phyloP scores from a whole-genome alignment of 2,113 vertebrate genomes.

The Miniopterus natalensis region DNA sequence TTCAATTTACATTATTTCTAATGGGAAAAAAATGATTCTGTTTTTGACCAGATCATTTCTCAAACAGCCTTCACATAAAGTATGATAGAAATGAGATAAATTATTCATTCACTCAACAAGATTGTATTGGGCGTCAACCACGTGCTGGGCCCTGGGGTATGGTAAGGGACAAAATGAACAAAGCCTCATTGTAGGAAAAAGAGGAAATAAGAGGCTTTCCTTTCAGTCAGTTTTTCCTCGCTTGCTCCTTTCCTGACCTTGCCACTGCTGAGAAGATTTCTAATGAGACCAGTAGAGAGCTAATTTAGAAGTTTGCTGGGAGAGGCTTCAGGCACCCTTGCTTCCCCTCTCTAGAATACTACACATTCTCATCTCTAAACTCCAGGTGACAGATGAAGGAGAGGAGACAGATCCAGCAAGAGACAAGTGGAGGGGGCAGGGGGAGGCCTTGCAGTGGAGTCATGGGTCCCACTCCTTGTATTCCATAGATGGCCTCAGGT shows the following conservation, averaged over 20 bases:
- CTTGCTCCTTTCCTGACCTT: neutral
- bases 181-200: neutral
- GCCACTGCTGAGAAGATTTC: neutral
- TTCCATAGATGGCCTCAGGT: neutral
- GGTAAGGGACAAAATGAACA: neutral
- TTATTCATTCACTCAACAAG: neutral
- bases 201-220: neutral
- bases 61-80: neutral
- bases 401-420: neutral
- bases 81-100: neutral
- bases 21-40: no score
- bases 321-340: neutral
- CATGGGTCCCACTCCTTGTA: neutral
- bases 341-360: neutral
- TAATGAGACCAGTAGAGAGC: neutral
- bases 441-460: neutral
- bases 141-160: neutral
- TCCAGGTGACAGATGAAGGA: neutral
- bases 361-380: neutral
- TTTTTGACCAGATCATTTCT: no score
- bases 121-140: neutral
- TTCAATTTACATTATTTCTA: no score
- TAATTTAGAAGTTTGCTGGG: neutral
- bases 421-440: neutral
- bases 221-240: neutral